phyloP scores from a whole-genome alignment of 2,113 vertebrate species.

The Dryoscopus gambensis region DNA sequence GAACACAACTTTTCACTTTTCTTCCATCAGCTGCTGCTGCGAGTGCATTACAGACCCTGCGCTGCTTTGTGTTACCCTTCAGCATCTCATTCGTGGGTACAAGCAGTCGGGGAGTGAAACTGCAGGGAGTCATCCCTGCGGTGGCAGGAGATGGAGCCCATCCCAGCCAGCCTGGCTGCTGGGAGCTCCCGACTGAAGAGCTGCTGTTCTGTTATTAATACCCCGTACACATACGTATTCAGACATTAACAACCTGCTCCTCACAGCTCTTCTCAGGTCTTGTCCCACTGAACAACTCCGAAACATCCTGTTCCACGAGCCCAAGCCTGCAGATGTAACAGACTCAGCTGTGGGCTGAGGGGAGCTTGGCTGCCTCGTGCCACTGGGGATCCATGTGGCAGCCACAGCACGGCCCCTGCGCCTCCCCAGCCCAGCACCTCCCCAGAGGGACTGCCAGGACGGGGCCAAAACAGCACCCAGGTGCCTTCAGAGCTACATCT shows the following conservation, averaged over 20 bases:
- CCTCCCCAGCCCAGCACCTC: background rate
- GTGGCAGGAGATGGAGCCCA: background rate
- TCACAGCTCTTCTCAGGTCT: background rate
- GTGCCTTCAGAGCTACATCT: background rate
- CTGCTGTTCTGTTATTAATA: background rate
- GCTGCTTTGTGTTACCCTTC: background rate
- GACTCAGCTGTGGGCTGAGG: background rate
- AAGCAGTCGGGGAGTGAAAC: accelerated
- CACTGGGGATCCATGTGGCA: accelerated
- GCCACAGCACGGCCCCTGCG: accelerated
- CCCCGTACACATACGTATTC: accelerated
- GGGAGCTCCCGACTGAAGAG: background rate
- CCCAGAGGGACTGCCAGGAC: background rate
- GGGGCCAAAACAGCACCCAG: background rate
- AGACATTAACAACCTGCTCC: background rate
- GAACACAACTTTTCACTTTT: background rate
- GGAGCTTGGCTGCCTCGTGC: accelerated
- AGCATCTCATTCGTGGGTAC: accelerated
- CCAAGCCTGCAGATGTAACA: accelerated
- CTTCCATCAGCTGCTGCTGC: background rate
- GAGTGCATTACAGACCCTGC: background rate
- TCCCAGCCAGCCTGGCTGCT: background rate
- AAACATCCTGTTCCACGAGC: accelerated
- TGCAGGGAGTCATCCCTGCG: background rate
- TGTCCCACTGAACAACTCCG: background rate